phyloP scores from a whole-genome alignment of 2,797 vertebrate genomes.

The Ambastaia sidthimunki region DNA sequence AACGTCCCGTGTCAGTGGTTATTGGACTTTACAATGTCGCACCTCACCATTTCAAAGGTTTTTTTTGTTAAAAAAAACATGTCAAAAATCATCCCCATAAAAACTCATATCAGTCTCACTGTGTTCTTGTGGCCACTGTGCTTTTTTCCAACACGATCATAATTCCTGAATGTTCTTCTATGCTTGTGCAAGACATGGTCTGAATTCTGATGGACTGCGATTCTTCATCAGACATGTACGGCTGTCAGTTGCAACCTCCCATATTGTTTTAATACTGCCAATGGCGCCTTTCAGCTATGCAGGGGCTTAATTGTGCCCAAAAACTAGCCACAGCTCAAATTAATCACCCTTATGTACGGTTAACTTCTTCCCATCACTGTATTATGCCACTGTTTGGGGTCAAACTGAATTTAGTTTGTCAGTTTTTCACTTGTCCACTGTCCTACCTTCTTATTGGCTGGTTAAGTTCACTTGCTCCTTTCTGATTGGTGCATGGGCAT shows the following conservation, averaged over 20 bases:
- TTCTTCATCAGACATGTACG: slow-evolving; percentile 52
- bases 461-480: slow-evolving; percentile 24
- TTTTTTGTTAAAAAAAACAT: slow-evolving; percentile 69
- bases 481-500: slow-evolving; percentile 12
- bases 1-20: slow-evolving; percentile 57
- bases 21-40: slow-evolving; percentile 68
- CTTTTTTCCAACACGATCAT: slow-evolving; percentile 39
- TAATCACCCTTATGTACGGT: background rate
- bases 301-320: slow-evolving; percentile 48
- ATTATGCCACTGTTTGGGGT: slow-evolving; percentile 22
- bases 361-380: slow-evolving; percentile 14
- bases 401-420: slow-evolving; percentile 2
- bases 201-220: background rate
- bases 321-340: slow-evolving; percentile 48
- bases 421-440: background rate
- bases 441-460: slow-evolving; percentile 57
- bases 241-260: slow-evolving; percentile 58
- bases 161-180: slow-evolving; percentile 34
- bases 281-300: slow-evolving; percentile 53
- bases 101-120: slow-evolving; percentile 62
- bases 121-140: slow-evolving; percentile 51
- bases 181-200: slow-evolving; percentile 38
- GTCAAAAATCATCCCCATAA: slow-evolving; percentile 46
- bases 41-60: slow-evolving; percentile 69
- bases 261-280: slow-evolving; percentile 37